phyloP scores from a whole-genome alignment of 2,113 vertebrate genomes.

The Brachionichthys hirsutus region DNA sequence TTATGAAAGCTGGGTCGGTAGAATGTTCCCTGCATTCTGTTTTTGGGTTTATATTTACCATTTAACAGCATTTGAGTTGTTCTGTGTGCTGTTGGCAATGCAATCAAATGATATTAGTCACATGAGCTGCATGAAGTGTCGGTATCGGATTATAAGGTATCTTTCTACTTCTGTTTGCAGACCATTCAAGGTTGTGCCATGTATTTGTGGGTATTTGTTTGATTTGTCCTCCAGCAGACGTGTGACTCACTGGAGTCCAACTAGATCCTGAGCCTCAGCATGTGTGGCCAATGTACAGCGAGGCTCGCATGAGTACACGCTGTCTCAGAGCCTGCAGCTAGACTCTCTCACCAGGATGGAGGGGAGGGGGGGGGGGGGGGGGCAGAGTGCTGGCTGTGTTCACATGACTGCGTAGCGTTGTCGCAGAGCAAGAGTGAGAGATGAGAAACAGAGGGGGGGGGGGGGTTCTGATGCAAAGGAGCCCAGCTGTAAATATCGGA shows the following conservation, averaged over 20 bases:
- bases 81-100: too few species aligned
- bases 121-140: too few species aligned
- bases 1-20: too few species aligned
- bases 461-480: conserved; percentile 60
- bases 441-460: conserved; percentile 30
- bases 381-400: conserved; percentile 45
- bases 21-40: too few species aligned
- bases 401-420: conserved; percentile 68
- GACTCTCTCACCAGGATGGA: conserved; percentile 45
- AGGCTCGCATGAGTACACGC: conserved; percentile 19
- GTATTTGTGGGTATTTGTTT: conserved; percentile 39
- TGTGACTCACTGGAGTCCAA: conserved; percentile 54
- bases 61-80: too few species aligned
- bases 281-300: conserved; percentile 27
- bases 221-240: conserved; percentile 47
- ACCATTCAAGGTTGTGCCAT: too few species aligned
- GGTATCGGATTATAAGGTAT: not conserved
- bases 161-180: not conserved
- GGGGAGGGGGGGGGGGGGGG: conserved; percentile 38
- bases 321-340: conserved; percentile 57
- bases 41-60: too few species aligned
- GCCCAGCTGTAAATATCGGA: conserved; percentile 59
- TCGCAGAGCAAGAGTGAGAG: conserved; percentile 62
- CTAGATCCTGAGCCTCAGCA: conserved; percentile 43
- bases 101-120: too few species aligned